Conservation (phyloP, 2,888 invertebrate species). For the Melieria crassipennis region DNA sequence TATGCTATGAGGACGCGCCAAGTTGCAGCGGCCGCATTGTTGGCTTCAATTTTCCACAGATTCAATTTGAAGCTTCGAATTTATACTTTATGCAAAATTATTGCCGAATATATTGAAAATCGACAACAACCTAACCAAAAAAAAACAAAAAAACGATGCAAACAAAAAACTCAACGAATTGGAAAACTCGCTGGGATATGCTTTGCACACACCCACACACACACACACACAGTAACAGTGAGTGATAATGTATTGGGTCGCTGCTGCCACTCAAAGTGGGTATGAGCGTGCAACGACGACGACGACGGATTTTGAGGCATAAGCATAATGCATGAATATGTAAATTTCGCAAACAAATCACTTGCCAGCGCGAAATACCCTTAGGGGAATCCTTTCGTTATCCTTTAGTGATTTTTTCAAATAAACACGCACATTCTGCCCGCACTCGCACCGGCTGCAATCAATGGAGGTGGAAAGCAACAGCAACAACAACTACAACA, state of each 20-base stretch:
- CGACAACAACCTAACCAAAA: slow-evolving; percentile 30
- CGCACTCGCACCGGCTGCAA: background rate
- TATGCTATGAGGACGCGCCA: slow-evolving; percentile 8
- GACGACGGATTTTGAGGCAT: slow-evolving; percentile 24
- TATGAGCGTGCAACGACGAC: no score
- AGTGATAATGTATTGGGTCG: no score
- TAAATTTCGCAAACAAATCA: slow-evolving; percentile 62
- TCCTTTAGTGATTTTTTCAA: slow-evolving; percentile 34
- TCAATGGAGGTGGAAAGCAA: background rate
- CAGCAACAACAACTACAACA: background rate
- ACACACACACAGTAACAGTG: background rate
- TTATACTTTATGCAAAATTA: slow-evolving; percentile 59
- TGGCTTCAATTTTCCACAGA: slow-evolving; percentile 49
- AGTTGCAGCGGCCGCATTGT: no score
- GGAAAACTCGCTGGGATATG: slow-evolving; percentile 55
- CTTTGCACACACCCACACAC: slow-evolving; percentile 22
- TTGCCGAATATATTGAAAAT: slow-evolving; percentile 50
- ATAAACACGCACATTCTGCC: background rate
- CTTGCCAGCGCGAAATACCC: slow-evolving; percentile 47
- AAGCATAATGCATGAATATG: slow-evolving; percentile 51
- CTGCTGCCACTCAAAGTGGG: no score
- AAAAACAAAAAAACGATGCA: slow-evolving; percentile 28
- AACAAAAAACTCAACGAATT: slow-evolving; percentile 51
- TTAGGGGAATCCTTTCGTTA: slow-evolving; percentile 39
- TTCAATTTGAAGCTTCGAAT: slow-evolving; percentile 56